Conservation (phyloP, 1,140 invertebrate species). For the Aphis gossypii region DNA sequence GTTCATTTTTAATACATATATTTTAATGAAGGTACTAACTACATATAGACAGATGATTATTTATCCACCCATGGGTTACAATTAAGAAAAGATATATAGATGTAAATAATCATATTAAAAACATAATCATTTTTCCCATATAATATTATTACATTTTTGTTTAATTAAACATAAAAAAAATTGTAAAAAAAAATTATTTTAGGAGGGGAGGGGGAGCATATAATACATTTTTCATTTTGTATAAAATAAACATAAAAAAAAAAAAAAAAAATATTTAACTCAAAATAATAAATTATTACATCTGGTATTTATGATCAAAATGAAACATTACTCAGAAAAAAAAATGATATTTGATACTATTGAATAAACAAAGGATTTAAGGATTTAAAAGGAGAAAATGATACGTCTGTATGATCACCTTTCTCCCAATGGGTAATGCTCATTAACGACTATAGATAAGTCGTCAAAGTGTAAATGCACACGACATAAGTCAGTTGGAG, state of each 20-base stretch:
- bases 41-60: slow-evolving; percentile 56
- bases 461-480: slow-evolving; percentile 33
- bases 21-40: slow-evolving; percentile 53
- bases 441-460: slow-evolving; percentile 22
- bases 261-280: slow-evolving; percentile 55
- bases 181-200: slow-evolving; percentile 48
- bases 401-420: slow-evolving; percentile 48
- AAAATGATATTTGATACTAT: slow-evolving; percentile 45
- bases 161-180: slow-evolving; percentile 52
- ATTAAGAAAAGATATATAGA: slow-evolving; percentile 54
- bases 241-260: slow-evolving; percentile 57
- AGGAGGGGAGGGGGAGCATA: slow-evolving; percentile 48
- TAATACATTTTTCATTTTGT: slow-evolving; percentile 55
- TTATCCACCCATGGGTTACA: slow-evolving; percentile 50
- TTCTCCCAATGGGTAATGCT: slow-evolving; percentile 50
- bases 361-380: slow-evolving; percentile 36
- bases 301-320: slow-evolving; percentile 32
- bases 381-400: slow-evolving; percentile 38
- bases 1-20: slow-evolving; percentile 49
- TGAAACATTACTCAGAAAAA: slow-evolving; percentile 55
- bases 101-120: slow-evolving; percentile 43
- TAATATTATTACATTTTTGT: slow-evolving; percentile 55
- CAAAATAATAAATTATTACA: slow-evolving; percentile 57
- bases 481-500: slow-evolving; percentile 48
- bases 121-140: slow-evolving; percentile 56